Conservation (phyloP, 2,888 invertebrate species). For the Meiosimyza decipiens region DNA sequence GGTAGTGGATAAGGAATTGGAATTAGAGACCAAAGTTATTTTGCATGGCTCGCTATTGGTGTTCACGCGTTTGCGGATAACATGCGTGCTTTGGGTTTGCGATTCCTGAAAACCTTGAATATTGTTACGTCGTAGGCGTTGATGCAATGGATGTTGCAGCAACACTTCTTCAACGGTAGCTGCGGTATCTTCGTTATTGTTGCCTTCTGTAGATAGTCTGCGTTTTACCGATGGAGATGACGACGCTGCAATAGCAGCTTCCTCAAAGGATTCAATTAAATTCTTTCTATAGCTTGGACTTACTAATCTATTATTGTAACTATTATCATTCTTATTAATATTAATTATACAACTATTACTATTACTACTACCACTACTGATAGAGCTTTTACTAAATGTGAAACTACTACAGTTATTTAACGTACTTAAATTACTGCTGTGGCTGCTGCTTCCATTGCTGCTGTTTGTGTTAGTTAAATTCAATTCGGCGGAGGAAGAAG, state of each 20-base stretch:
- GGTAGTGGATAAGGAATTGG: slow-evolving; percentile 19
- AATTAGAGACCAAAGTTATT: slow-evolving; percentile 34
- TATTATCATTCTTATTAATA: slow-evolving; percentile 40
- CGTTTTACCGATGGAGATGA: slow-evolving; percentile 34
- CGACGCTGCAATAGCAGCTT: slow-evolving; percentile 46
- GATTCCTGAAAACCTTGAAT: too few species aligned
- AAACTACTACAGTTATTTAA: slow-evolving; percentile 52
- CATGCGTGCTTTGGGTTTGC: too few species aligned
- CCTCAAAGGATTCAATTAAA: slow-evolving; percentile 61
- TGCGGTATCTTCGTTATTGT: neutral
- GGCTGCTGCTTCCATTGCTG: slow-evolving; percentile 47
- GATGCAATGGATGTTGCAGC: neutral
- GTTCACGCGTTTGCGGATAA: slow-evolving; percentile 48
- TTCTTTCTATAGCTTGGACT: slow-evolving; percentile 62
- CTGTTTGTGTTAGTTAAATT: slow-evolving; percentile 35
- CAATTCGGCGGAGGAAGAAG: slow-evolving; percentile 6
- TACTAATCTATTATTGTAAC: slow-evolving; percentile 44
- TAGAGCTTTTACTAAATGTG: slow-evolving; percentile 42
- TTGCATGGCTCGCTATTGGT: slow-evolving; percentile 38
- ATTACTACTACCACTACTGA: slow-evolving; percentile 43
- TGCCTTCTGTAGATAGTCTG: neutral
- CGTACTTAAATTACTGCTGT: slow-evolving; percentile 51
- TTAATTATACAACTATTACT: slow-evolving; percentile 39
- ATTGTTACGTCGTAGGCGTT: slow-evolving; percentile 16
- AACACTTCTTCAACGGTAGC: slow-evolving; percentile 5